phyloP scores from a whole-genome alignment of 64 coral and sea anemone genomes.

The Trachythela sp. region DNA sequence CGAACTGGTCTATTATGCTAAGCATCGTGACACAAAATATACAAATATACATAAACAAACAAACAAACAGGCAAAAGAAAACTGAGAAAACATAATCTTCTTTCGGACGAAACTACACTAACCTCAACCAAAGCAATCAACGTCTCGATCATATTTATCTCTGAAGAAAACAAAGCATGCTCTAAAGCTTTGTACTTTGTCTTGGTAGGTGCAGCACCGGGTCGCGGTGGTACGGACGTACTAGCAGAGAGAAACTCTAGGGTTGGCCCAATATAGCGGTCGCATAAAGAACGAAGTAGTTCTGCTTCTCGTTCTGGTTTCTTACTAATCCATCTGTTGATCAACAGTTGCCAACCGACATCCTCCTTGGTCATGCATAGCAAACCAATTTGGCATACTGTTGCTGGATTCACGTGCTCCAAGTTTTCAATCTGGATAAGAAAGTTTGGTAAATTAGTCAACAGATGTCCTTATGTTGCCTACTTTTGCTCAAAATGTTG shows the following conservation, averaged over 20 bases:
- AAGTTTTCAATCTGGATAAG: conserved; percentile 68
- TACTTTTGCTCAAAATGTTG: no score
- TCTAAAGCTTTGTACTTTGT: conserved; percentile 70
- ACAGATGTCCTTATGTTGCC: no score
- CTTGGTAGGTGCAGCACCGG: conserved; percentile 66
- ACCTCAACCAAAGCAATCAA: conserved; percentile 85
- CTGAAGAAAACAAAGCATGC: conserved; percentile 67
- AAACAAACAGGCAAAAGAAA: no score
- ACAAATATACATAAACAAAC: no score
- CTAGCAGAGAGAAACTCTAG: conserved; percentile 69
- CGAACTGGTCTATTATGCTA: no score
- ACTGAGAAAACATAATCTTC: no score
- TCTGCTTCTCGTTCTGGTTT: conserved; percentile 80
- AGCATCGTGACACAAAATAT: no score
- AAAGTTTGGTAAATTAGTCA: not conserved
- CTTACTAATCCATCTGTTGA: conserved; percentile 71
- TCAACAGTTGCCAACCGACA: conserved; percentile 87
- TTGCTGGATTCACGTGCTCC: conserved; percentile 71
- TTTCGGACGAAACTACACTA: not conserved
- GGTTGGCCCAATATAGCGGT: conserved; percentile 79
- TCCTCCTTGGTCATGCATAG: conserved; percentile 67
- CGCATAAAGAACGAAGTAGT: conserved; percentile 69
- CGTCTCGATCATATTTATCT: conserved; percentile 88
- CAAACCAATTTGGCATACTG: conserved; percentile 73
- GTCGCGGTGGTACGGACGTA: conserved; percentile 67